Conservation (phyloP, 92 coral and sea anemone species). For the Porites evermanni region DNA sequence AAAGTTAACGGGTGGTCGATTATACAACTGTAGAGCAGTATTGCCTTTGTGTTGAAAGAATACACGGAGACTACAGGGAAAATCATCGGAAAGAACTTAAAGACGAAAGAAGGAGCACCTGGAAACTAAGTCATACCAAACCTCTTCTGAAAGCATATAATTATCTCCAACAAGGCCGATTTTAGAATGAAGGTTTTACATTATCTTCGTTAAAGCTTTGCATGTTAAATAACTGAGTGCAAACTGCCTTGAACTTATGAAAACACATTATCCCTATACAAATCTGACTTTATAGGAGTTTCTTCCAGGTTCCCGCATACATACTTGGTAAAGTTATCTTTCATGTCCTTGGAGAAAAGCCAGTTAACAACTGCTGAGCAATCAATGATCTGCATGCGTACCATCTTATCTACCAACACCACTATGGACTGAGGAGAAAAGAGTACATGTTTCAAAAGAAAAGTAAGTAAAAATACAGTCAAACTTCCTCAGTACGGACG, state of each 20-base stretch:
- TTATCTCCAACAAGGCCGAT: no score
- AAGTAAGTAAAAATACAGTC: neutral
- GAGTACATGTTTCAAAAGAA: neutral
- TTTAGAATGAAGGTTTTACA: no score
- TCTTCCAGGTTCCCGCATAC: neutral
- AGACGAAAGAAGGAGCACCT: no score
- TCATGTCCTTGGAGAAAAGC: constrained; percentile 96
- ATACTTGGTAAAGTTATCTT: constrained; percentile 88
- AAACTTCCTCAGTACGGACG: neutral
- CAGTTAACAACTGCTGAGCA: constrained; percentile 96
- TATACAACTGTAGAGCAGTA: no score
- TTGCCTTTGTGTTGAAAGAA: no score
- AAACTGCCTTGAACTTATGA: neutral
- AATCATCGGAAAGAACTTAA: no score
- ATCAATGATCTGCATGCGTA: constrained; percentile 86
- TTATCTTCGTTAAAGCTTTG: no score
- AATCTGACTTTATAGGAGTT: neutral
- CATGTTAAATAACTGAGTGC: neutral
- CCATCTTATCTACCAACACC: constrained; percentile 79
- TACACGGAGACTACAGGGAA: no score
- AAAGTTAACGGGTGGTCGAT: no score
- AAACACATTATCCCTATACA: neutral
- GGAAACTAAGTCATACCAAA: no score
- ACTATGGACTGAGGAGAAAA: constrained; percentile 70
- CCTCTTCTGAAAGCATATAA: no score